These are phyloP conservation scores for Drosophila eohydei DNA, from an alignment of 2,888 invertebrate genomes.

Conservation along the genomic window DNA sequence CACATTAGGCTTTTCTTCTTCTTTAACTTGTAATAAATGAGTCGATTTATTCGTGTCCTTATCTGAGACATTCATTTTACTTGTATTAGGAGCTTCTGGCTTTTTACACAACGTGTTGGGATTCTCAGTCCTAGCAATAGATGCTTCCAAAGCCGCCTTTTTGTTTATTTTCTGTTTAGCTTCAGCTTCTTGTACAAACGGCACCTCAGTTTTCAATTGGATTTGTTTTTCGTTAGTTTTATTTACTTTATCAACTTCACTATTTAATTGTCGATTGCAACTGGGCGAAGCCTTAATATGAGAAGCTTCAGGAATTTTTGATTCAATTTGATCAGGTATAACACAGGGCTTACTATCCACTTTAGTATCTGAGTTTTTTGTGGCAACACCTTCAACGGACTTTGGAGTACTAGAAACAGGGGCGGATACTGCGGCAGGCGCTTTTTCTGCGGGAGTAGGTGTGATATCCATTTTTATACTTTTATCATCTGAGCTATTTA, in stretches of 20 bases:
- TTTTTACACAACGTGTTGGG: conserved; percentile 41
- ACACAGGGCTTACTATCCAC: neutral
- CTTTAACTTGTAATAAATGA: conserved; percentile 77
- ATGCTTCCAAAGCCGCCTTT: conserved; percentile 36
- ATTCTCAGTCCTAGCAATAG: conserved; percentile 36
- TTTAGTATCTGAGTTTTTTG: conserved; percentile 8
- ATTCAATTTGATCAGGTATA: conserved; percentile 3
- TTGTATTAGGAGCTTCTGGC: conserved; percentile 31
- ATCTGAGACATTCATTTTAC: conserved; percentile 43
- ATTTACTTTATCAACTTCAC: conserved; percentile 25
- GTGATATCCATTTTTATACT: conserved; percentile 8
- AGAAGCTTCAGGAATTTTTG: conserved; percentile 10
- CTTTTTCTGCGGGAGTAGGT: neutral
- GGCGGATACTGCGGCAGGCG: neutral
- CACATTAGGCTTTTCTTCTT: conserved; percentile 72
- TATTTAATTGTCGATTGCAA: conserved; percentile 14
- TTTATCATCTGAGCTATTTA: conserved; percentile 4
- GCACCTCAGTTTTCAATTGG: conserved; percentile 18
- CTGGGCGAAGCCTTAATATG: conserved; percentile 9
- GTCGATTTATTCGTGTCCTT: conserved; percentile 49
- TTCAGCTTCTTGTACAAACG: conserved; percentile 28
- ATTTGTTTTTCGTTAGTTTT: conserved; percentile 17
- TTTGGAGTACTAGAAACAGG: neutral
- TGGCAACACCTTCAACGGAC: neutral
- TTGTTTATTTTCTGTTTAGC: conserved; percentile 56